Evolutionary conservation across 2,113 vertebrate species (phyloP), one percentile per base, ranked within the genome.

Genomic region (Malaclemys terrapin): DNA sequence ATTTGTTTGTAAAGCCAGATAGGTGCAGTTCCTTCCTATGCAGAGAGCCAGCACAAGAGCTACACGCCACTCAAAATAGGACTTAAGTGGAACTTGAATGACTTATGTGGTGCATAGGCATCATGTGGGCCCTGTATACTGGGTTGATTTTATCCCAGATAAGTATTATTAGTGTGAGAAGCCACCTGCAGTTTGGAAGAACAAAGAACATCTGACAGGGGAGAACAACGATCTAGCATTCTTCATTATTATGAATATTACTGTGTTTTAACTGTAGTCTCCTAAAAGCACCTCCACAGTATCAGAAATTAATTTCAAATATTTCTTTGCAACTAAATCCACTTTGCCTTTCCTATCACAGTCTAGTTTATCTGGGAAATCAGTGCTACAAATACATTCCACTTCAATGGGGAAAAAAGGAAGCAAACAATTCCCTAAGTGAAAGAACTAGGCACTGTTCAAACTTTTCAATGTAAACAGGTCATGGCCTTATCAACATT

Each of bases 21-120:
- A 4, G 16, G 0, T 69, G 8, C 17, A 38, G 1, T 65, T n/a
- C 17, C 0, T 2, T 69, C 8, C 35, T 20, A 69, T 69, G 35
- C 8, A 14, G 17, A 69, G 6, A 5, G 17, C 4, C 8, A 69
- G 1, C 1, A 3, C 35, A 69, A 69, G 65, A 69, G 16, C 14
- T 69, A 69, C 17, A 38, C 0, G 1, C 12, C 17, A 69, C 17
- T 69, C 7, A 69, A 69, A n/a, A 69, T 17, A n/a, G 16, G 17
- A 69, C 16, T 69, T 69, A 69, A 62, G 13, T 1, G 2, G 1
- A 69, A n/a, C 16, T 31, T 62, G 19, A 20, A 35, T 69, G 35
- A 38, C 17, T 20, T 69, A 38, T 38, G 35, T 69, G 8, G 35
- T n/a, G 2, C 2, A n/a, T 38, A 69, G 35, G 17, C 17, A n/a